Base-by-base conservation (phyloP, 2,113 vertebrate species). In the Alaudala cheleensis region DNA sequence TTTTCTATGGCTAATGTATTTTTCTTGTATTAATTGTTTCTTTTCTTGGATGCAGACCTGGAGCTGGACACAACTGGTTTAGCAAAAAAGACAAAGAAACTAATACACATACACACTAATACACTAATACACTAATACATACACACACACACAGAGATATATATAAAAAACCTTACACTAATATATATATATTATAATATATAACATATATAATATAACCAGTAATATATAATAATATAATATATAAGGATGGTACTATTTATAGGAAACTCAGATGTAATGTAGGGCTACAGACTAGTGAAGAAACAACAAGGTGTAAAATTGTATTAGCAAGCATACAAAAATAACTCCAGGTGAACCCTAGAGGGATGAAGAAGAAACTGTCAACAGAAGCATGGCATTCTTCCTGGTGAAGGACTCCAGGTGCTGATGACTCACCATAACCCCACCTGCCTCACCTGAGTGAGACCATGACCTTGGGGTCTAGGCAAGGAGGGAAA, bases 381-480 rank as follows among this genome's bases (percentile, higher is more conserved):
- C 24, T 4, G 2, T 14, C 22, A n/a, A 17, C 22, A 12, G 18
- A 18, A 77, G 62, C 24, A 19, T 26, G 3, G 0, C 42, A 6
- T 57, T 67, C 47, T 19, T 66, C 22, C 14, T 51, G 17, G 4
- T 20, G 11, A 42, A 73, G 47, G 37, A 45, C 37, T 81, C 6
- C 29, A n/a, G 47, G 5, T 29, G 18, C 28, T 47, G 47, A 31
- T 1, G 3, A 23, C 29, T 47, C 15, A 34, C 21, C 24, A 19
- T 44, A 76, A 88, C 22, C 56, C 11, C 34, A 5, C 0, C 3
- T 7, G 4, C 19, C 10, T 22, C 50, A 12, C 34, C 33, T 17
- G 19, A 23, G 14, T 28, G 58, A 72, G 6, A 72, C 29, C 21
- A 19, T 62, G 58, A 45, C 42, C 42, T 47, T n/a, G 28, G 23